Base-by-base conservation (phyloP, 2,797 vertebrate genomes). In the Sparidentex hasta region DNA sequence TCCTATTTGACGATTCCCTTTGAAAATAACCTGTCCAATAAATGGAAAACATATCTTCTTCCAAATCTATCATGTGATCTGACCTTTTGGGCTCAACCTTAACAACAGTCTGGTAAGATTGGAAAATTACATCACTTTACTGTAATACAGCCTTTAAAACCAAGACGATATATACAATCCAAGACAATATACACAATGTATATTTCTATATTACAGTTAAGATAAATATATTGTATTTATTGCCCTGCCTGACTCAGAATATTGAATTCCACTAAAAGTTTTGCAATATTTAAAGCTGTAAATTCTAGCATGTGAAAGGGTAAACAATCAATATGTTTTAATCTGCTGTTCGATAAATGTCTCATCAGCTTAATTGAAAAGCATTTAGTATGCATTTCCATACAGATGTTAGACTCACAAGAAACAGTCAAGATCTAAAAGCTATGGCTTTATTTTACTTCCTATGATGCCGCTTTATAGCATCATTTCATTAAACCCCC, bases 11-110 rank as follows among this genome's bases (percentile, higher is more conserved):
- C 84, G 78, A 85, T 88, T 82, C 80, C 81, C 85, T 90, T 82
- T 90, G 76, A 90, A 91, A 92, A 90, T 82, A 90, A 91, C 84
- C 72, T 77, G 62, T 73, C 77, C 71, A 47, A 89, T 85, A 90
- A 75, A 89, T 74, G 65, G 75, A 88, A 88, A 90, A 90, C 87
- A 90, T 89, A 90, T 93, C 86, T 21, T 56, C 66, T 92, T 90
- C 86, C 90, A 79, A 70, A 90, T 88, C 87, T 86, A 85, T 89
- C 78, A 78, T 82, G 66, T 2, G 23, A 92, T 90, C 90, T 91
- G 88, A 92, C 92, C 90, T 89, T 90, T 87, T 62, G 78, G 90
- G 87, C 74, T 72, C 76, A 77, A 84, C 77, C 76, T 90, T 87
- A 90, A 86, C 18, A 38, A 38, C 38, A 38, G 38, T 38, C 38